Evolutionary conservation across 2,113 vertebrate genomes (phyloP).

Genomic region (Anser brachyrhynchus): DNA sequence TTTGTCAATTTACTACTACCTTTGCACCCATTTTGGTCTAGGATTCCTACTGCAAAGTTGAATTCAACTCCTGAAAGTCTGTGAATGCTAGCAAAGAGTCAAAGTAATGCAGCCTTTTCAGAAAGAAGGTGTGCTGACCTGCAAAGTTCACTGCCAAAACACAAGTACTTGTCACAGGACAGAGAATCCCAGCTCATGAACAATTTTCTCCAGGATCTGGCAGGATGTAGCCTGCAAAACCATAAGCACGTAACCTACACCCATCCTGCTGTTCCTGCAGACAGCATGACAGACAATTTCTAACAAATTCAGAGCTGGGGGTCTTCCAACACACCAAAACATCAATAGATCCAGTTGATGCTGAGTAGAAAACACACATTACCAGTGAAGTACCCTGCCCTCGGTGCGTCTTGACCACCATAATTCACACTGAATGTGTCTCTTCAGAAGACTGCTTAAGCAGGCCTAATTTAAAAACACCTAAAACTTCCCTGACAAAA

Average conservation of each 20-base stretch:
- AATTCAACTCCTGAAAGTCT: background rate
- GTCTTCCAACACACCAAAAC: background rate
- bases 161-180: background rate
- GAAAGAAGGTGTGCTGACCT: background rate
- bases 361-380: background rate
- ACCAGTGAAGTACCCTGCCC: background rate
- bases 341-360: background rate
- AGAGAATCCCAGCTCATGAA: background rate
- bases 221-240: background rate
- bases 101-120: background rate
- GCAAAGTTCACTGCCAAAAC: background rate
- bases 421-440: background rate
- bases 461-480: background rate
- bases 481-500: background rate
- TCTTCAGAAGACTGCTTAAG: background rate
- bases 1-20: no score
- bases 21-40: background rate
- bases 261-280: background rate
- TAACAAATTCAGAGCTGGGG: background rate
- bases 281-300: background rate
- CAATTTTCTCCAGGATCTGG: background rate
- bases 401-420: background rate
- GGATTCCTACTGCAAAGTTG: background rate
- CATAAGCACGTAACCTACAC: no score
- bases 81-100: background rate